These are phyloP conservation scores for Nesogale talazaci DNA, from an alignment of 2,113 vertebrate genomes.

Conservation along the genomic window DNA sequence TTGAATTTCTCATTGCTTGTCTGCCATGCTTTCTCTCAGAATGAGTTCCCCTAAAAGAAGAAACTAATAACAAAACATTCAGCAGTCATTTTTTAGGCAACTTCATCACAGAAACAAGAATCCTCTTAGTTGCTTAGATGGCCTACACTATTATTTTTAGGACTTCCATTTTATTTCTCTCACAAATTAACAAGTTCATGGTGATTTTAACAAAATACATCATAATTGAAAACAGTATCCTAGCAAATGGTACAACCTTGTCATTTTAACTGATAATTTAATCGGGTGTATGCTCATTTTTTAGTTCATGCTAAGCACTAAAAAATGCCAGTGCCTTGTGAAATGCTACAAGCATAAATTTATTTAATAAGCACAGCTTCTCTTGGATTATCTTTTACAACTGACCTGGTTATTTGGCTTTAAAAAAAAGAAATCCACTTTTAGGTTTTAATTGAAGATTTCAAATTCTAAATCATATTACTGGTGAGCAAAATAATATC, in stretches of 20 bases:
- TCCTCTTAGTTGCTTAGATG: not conserved
- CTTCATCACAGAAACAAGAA: slow-evolving; percentile 31
- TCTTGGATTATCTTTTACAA: not conserved
- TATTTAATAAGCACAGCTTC: slow-evolving; percentile 27
- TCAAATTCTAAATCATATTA: slow-evolving; percentile 48
- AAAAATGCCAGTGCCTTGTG: too few relatives aligned
- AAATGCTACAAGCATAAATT: not conserved
- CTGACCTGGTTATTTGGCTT: slow-evolving; percentile 24
- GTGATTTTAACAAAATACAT: not conserved
- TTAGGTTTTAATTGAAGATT: slow-evolving; percentile 40
- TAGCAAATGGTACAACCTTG: not conserved
- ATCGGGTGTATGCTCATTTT: not conserved
- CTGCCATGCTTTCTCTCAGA: slow-evolving; percentile 7
- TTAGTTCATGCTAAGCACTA: not conserved
- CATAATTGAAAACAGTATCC: not conserved
- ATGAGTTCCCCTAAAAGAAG: slow-evolving; percentile 52
- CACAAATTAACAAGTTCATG: not conserved
- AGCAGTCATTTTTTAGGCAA: not conserved
- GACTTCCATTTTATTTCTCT: slow-evolving; percentile 32
- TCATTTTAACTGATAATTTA: slow-evolving; percentile 46
- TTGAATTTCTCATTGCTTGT: slow-evolving; percentile 57
- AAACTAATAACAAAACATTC: slow-evolving; percentile 26
- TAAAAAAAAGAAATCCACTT: slow-evolving; percentile 9
- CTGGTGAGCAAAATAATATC: slow-evolving; percentile 36
- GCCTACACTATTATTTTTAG: not conserved